phyloP scores from a whole-genome alignment of 2,888 invertebrate genomes.

The Clanis bilineata region DNA sequence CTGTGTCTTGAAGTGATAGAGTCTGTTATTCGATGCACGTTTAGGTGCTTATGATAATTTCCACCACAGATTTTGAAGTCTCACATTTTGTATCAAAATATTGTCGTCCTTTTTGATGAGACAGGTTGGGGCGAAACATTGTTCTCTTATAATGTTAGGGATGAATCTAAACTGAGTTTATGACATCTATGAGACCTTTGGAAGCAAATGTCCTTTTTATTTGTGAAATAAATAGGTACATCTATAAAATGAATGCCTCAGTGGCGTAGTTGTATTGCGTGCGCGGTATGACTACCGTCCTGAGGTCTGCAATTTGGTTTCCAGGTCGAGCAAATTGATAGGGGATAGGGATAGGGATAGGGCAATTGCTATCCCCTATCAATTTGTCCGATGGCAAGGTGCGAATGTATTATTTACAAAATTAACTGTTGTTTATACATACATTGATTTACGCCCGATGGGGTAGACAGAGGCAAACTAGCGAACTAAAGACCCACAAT shows the following conservation, averaged over 20 bases:
- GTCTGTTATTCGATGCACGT: constrained; percentile 18
- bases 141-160: constrained; percentile 68
- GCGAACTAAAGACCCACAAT: too few relatives aligned
- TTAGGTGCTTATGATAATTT: constrained; percentile 34
- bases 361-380: too few relatives aligned
- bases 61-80: constrained; percentile 46
- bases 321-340: too few relatives aligned
- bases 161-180: constrained; percentile 71
- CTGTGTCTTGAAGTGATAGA: constrained; percentile 20
- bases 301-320: too few relatives aligned
- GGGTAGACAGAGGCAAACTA: too few relatives aligned
- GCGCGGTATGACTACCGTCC: too few relatives aligned
- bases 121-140: constrained; percentile 64
- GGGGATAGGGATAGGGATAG: too few relatives aligned
- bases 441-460: too few relatives aligned
- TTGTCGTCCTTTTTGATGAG: constrained; percentile 69
- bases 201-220: constrained; percentile 70
- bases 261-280: too few relatives aligned
- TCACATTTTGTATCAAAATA: constrained; percentile 67
- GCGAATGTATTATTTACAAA: too few relatives aligned
- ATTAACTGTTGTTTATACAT: too few relatives aligned
- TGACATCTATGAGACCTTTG: constrained; percentile 66
- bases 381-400: too few relatives aligned
- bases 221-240: constrained; percentile 50
- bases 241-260: constrained; percentile 34